These are phyloP conservation scores for Tapirus terrestris DNA, from an alignment of 2,113 vertebrate species.

Conservation along the genomic window DNA sequence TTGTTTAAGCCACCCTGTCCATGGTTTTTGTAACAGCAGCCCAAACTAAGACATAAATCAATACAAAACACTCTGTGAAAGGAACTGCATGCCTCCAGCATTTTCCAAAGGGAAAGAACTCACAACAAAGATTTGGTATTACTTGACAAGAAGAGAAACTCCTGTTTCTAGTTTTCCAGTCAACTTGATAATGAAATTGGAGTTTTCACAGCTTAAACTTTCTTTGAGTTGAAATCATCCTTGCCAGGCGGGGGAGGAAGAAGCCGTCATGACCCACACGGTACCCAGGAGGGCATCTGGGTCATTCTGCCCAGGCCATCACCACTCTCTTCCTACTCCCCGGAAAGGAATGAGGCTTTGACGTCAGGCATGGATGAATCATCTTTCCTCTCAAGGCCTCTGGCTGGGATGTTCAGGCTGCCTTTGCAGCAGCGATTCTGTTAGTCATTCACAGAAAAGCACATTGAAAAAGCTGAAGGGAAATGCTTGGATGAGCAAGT, in stretches of 20 bases:
- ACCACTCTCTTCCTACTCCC: constrained; percentile 78
- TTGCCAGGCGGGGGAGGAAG: constrained; percentile 43
- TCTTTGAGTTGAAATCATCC: constrained; percentile 18
- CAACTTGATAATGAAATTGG: constrained; percentile 30
- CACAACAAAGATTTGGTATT: not conserved
- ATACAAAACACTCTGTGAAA: not conserved
- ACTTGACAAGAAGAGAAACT: constrained; percentile 44
- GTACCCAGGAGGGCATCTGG: constrained; percentile 78
- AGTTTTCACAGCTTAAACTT: constrained; percentile 51
- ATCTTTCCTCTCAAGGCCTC: constrained; percentile 82
- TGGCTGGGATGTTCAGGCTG: constrained; percentile 76
- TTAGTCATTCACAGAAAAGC: constrained; percentile 88
- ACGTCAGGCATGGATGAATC: constrained; percentile 86
- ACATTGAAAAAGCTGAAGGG: constrained; percentile 82
- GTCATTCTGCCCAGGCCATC: constrained; percentile 76
- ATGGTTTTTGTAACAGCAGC: not conserved
- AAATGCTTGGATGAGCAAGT: constrained; percentile 83
- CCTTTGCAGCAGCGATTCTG: constrained; percentile 82
- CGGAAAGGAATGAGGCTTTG: constrained; percentile 79
- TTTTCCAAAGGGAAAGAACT: not conserved
- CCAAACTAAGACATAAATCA: not conserved
- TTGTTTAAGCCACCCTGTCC: not conserved
- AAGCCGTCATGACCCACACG: constrained; percentile 52
- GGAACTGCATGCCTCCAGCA: not conserved
- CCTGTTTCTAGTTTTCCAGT: constrained; percentile 25